A percentile compares a stretch with the other conserved stretches of the same genome.
phyloP scores from a whole-genome alignment of 2,797 vertebrate genomes.

The Pangasius krempfi region DNA sequence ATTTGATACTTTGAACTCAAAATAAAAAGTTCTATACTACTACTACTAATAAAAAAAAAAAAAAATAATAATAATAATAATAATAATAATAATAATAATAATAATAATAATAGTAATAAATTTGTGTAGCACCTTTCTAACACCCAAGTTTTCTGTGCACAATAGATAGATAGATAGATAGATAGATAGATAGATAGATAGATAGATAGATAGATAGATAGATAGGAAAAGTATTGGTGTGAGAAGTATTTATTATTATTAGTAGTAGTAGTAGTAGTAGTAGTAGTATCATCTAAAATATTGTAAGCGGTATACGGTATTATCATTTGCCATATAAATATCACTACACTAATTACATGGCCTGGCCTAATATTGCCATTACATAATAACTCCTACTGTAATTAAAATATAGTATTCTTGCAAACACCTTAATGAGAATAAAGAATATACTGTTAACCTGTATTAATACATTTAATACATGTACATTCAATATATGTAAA shows the following conservation, averaged over 20 bases:
- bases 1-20: background rate
- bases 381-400: background rate
- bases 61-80: no score
- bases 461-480: background rate
- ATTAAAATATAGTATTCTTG: background rate
- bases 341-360: background rate
- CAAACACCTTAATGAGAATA: background rate
- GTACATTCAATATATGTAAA: background rate
- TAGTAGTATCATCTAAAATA: no score
- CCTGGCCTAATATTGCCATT: background rate
- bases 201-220: conserved; percentile 4
- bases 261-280: no score
- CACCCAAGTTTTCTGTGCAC: no score
- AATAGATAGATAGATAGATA: background rate
- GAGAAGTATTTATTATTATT: background rate
- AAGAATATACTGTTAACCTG: background rate
- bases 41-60: background rate
- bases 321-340: background rate
- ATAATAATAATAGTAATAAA: no score
- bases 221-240: background rate
- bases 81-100: no score
- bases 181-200: conserved; percentile 9
- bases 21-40: background rate
- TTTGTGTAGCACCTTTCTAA: no score
- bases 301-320: background rate